Evolutionary conservation across 2,797 vertebrate genomes (phyloP).

Genomic region (Gorsachius magnificus): DNA sequence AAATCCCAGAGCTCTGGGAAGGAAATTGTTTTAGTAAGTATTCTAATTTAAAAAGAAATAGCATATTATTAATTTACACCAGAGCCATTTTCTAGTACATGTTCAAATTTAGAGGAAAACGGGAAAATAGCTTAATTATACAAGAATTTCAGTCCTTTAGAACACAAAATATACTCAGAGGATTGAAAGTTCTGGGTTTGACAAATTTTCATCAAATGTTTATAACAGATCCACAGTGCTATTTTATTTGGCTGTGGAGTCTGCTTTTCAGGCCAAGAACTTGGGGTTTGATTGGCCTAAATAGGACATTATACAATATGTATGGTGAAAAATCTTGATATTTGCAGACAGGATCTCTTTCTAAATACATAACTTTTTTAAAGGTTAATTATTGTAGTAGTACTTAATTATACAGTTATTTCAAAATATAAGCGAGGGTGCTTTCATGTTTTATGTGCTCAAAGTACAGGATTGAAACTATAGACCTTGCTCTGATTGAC

Average conservation of each 20-base stretch:
- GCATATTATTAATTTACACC: not conserved
- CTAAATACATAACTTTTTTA: not conserved
- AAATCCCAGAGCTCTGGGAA: not conserved
- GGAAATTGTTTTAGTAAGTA: not conserved
- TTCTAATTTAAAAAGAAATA: not conserved
- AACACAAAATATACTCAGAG: not conserved
- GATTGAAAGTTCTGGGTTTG: not conserved
- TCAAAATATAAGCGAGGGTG: not conserved
- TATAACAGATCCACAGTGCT: not conserved
- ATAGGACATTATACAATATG: not conserved
- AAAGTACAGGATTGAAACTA: not conserved
- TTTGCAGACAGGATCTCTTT: not conserved
- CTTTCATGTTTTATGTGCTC: not conserved
- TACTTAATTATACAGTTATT: not conserved
- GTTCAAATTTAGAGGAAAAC: not conserved
- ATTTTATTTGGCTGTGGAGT: conserved; percentile 11
- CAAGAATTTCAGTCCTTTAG: not conserved
- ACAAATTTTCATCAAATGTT: conserved; percentile 9
- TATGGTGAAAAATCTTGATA: not conserved
- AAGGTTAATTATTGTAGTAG: not conserved
- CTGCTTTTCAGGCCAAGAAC: not conserved
- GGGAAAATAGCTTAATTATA: not conserved
- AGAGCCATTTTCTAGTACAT: not conserved
- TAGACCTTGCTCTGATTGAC: not conserved
- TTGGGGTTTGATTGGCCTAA: not conserved